Evolutionary conservation across 2,797 vertebrate genomes (phyloP).

Genomic region (Stomatorhinus walkeri): DNA sequence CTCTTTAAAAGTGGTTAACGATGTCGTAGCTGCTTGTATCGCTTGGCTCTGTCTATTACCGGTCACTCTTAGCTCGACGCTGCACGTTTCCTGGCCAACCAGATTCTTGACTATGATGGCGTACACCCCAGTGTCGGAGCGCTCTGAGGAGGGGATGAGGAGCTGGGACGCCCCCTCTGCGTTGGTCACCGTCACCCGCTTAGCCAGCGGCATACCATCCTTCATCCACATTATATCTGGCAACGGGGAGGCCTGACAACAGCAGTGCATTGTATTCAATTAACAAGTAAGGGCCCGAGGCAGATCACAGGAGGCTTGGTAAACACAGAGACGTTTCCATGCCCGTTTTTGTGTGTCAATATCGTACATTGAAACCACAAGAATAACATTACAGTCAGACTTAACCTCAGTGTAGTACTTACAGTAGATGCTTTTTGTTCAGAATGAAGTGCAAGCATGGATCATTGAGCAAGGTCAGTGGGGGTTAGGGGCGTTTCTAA

Average conservation of each 20-base stretch:
- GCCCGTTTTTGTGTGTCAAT: not conserved
- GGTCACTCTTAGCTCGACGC: slow-evolving; percentile 73
- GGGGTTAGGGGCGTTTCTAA: not conserved
- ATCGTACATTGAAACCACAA: not conserved
- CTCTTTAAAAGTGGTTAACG: not conserved
- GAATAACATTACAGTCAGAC: not conserved
- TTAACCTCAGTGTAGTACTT: not conserved
- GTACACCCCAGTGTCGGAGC: slow-evolving; percentile 70
- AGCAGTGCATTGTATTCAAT: not conserved
- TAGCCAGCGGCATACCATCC: slow-evolving; percentile 63
- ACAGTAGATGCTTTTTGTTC: not conserved
- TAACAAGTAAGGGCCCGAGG: not conserved
- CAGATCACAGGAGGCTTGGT: not conserved
- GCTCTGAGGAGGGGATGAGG: slow-evolving; percentile 66
- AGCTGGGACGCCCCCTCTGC: slow-evolving; percentile 66
- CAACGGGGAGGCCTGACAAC: slow-evolving; percentile 69
- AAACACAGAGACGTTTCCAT: not conserved
- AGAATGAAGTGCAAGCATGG: not conserved
- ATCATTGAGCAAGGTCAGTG: not conserved
- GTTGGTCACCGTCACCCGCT: slow-evolving; percentile 60
- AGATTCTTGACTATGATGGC: slow-evolving; percentile 62
- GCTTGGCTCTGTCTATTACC: slow-evolving; percentile 53
- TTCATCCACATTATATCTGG: slow-evolving; percentile 80
- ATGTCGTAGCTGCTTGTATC: not conserved
- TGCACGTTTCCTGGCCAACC: slow-evolving; percentile 65